Evolutionary conservation across 2,888 invertebrate genomes (phyloP), one percentile per base, ranked within the genome.

Genomic region (Stenchaetothrips biformis): DNA sequence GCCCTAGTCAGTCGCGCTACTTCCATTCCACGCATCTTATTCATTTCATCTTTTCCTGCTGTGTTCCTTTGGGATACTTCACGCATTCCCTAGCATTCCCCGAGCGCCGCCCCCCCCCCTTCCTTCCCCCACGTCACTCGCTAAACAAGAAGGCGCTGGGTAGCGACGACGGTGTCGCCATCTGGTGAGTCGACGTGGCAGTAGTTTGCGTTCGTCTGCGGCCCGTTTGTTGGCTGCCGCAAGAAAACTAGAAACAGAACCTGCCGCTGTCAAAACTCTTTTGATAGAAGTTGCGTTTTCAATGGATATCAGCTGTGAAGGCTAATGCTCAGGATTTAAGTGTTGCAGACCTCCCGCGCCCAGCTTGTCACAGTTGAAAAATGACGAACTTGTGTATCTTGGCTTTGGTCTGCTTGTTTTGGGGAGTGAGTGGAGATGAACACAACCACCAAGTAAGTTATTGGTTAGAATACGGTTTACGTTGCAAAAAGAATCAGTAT

Each of bases 401-500:
- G 9, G 25, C 25, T 74, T 21, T 74, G 21, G 21, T 74, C 67
- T 74, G 67, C 67, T 74, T 74, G 67, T 74, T 74, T 74, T 74
- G 67, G 67, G n/a, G 77, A 77, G 83, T 83, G 78, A 81, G 81
- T 62, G 83, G 88, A 79, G 95, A 94, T 86, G 95, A 95, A 88
- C 95, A 95, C 87, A 91, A 90, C 87, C 94, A 95, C 87, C 87
- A 90, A 86, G 93, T 93, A 88, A 91, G 92, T 90, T 59, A 49
- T 48, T 78, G 49, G 80, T 78, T 80, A 78, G 67, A 48, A 16
- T 67, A 74, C 47, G 21, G 77, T 48, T 79, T 74, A 79, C 78
- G 79, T 37, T 48, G 62, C 77, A 49, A 80, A 80, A 80, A 77
- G 37, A 2, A 37, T 37, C 37, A 37, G 37, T 37, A 37, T 37